Evolutionary conservation across 2,113 vertebrate species (phyloP).

Genomic region (Tragelaphus scriptus): DNA sequence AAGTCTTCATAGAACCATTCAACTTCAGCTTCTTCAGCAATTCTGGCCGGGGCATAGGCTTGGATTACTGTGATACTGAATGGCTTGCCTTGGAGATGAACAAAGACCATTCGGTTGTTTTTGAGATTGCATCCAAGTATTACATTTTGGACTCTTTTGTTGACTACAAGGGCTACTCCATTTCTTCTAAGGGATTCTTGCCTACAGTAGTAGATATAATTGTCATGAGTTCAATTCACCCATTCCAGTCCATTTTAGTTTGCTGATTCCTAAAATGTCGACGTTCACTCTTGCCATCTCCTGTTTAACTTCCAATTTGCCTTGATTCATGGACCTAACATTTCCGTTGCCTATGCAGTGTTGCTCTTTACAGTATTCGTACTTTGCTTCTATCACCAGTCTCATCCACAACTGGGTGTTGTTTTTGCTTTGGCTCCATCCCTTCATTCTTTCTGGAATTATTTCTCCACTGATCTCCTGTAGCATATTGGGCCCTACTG

Average conservation of each 20-base stretch:
- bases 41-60: background rate
- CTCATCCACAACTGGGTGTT: background rate
- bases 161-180: background rate
- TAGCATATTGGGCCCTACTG: background rate
- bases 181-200: background rate
- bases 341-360: background rate
- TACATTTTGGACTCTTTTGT: background rate
- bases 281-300: background rate
- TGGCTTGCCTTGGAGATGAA: background rate
- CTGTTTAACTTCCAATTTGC: background rate
- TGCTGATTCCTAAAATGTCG: fast-evolving
- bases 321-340: background rate
- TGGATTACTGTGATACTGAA: background rate
- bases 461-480: background rate
- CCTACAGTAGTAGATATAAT: background rate
- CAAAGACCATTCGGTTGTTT: background rate
- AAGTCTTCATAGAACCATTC: background rate
- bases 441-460: background rate
- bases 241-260: background rate
- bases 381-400: background rate
- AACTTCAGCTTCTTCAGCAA: background rate
- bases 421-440: background rate
- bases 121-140: background rate
- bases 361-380: background rate
- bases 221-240: background rate